Conservation (phyloP, 2,797 vertebrate species). For the Poecilia velifera region DNA sequence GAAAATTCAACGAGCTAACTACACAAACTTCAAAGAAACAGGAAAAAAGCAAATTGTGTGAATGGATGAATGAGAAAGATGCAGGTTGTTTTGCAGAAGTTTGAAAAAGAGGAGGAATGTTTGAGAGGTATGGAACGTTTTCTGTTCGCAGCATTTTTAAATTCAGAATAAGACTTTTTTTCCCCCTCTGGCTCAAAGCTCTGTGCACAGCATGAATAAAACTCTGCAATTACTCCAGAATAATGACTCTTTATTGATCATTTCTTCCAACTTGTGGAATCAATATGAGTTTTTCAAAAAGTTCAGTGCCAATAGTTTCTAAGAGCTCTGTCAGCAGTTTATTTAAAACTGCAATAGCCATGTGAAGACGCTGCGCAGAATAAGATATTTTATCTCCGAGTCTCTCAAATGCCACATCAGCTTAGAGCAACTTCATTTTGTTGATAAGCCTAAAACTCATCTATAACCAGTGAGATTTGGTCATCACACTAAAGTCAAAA, state of each 20-base stretch:
- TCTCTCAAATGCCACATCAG: not conserved
- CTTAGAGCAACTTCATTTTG: not conserved
- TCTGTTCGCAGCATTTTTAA: not conserved
- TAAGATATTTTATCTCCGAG: not conserved
- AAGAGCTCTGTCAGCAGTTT: conserved; percentile 5
- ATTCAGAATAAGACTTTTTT: not conserved
- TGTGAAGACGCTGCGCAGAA: not conserved
- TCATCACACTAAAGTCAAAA: not conserved
- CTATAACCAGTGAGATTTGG: not conserved
- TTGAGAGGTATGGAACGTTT: not conserved
- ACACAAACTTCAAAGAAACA: not conserved
- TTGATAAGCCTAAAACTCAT: not conserved
- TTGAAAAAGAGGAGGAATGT: not conserved
- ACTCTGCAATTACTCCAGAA: no score
- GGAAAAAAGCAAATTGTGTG: not conserved
- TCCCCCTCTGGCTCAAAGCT: not conserved
- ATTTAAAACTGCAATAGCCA: not conserved
- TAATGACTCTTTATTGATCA: not conserved
- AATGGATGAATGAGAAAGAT: not conserved
- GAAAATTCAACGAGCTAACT: not conserved
- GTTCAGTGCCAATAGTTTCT: conserved; percentile 5
- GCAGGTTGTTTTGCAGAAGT: not conserved
- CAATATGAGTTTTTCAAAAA: not conserved
- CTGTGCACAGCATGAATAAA: not conserved
- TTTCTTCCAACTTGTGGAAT: not conserved